Evolutionary conservation across 2,797 vertebrate species (phyloP), one percentile per base, ranked within the genome.

Genomic region (Tolypeutes matacus): DNA sequence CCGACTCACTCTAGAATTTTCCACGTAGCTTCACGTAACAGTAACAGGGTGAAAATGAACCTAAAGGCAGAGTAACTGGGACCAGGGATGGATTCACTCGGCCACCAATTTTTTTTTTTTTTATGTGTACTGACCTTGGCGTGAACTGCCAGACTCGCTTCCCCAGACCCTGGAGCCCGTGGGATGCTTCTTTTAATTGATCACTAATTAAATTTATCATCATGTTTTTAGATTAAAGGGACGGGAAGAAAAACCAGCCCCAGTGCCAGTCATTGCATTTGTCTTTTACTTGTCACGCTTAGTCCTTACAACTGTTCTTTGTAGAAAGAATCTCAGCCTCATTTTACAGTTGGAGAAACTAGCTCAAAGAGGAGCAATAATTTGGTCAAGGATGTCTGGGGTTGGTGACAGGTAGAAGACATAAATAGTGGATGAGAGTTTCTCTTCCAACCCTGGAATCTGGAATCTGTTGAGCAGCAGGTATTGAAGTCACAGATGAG

Each of bases 41-140:
- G 7, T 49, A 87, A n/a, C 23, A 84, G 7, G n/a, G 23, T 13
- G n/a, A 58, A 20, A 20, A 51, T 53, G 34, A 1, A 21, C 36
- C n/a, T n/a, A 4, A 18, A 5, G 6, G 14, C 53, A 31, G 46
- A 25, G 42, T 11, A 13, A 3, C 64, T 10, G n/a, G 53, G 64
- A 27, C 53, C 13, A 2, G 53, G 5, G 53, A 3, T 53, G 53
- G 53, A 18, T 56, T 56, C 17, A 20, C 53, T 46, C 65, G 91
- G 14, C 69, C n/a, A 94, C 64, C 27, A 2, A 0, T 67, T 80
- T 96, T 93, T 18, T 23, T 13, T 15, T 60, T 67, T 80, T 96
- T 93, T 18, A 31, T 13, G 23, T 60, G 39, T 53, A 77, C 53
- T 87, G 58, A 49, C 85, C 25, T 73, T n/a, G 6, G 34, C 0